Conservation (phyloP, 2,888 invertebrate species). For the Diarsia brunnea region DNA sequence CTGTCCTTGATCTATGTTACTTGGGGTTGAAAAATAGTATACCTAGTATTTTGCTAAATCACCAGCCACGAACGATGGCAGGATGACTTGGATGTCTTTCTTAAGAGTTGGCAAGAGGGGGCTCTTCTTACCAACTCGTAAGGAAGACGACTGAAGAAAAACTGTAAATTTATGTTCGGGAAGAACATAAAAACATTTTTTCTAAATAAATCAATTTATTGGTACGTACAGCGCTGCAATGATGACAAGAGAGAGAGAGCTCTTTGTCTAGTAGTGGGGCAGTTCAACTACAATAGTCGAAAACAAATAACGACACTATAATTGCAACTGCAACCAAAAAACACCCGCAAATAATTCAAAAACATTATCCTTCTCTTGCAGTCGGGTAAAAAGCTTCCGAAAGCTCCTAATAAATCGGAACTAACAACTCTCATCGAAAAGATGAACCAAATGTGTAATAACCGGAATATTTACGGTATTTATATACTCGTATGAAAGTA, state of each 20-base stretch:
- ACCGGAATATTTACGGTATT: slow-evolving; percentile 45
- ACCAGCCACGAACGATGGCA: too few species aligned
- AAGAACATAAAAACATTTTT: too few species aligned
- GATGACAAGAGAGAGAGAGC: too few species aligned
- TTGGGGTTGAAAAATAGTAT: background rate
- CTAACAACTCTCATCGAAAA: slow-evolving; percentile 9
- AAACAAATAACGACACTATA: background rate
- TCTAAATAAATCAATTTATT: too few species aligned
- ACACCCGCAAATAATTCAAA: background rate
- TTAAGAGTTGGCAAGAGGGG: background rate
- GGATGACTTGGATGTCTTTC: background rate
- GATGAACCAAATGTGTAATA: slow-evolving; percentile 21
- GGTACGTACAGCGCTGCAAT: too few species aligned
- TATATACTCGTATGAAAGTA: slow-evolving; percentile 47
- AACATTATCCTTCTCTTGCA: too few species aligned
- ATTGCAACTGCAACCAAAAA: background rate
- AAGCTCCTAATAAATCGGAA: slow-evolving; percentile 8
- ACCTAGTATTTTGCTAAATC: background rate
- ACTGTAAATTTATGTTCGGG: too few species aligned
- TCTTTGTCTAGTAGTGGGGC: background rate
- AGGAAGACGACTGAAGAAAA: too few species aligned
- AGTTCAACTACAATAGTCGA: background rate
- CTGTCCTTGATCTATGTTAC: background rate
- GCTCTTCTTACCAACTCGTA: too few species aligned
- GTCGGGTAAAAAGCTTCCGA: too few species aligned